A percentile compares a stretch with the other conserved stretches of the same genome.
phyloP scores from a whole-genome alignment of 2,797 vertebrate species.

The Meriones psammophilus region DNA sequence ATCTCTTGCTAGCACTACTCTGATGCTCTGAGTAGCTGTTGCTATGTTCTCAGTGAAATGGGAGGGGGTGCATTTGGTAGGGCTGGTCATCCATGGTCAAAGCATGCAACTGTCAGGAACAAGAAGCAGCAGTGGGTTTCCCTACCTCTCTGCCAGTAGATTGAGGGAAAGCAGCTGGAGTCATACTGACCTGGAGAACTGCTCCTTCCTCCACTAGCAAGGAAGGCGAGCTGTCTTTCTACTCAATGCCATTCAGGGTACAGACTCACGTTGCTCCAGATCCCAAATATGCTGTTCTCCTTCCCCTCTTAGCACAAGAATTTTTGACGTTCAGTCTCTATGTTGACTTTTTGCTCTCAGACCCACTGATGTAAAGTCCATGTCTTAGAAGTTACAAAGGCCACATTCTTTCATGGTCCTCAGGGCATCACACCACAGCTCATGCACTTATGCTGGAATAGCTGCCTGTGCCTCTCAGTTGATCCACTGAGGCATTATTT shows the following conservation, averaged over 20 bases:
- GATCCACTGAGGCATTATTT: not conserved
- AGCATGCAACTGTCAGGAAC: not conserved
- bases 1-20: not conserved
- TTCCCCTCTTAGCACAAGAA: not conserved
- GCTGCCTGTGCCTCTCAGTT: not conserved
- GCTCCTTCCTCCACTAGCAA: not conserved
- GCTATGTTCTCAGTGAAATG: not conserved
- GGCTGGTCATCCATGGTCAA: not conserved
- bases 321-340: not conserved
- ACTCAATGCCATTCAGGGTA: not conserved
- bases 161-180: not conserved
- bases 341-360: not conserved
- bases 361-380: not conserved
- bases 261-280: not conserved
- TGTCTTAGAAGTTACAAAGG: conserved; percentile 23
- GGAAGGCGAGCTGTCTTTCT: not conserved
- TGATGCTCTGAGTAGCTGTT: not conserved
- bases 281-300: not conserved
- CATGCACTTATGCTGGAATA: not conserved
- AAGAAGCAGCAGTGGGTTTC: not conserved
- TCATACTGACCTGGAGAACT: not conserved
- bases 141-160: not conserved
- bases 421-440: not conserved
- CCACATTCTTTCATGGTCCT: not conserved
- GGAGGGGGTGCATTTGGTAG: not conserved